Conservation (phyloP, 2,888 invertebrate species). For the Ophonus ardosiacus region DNA sequence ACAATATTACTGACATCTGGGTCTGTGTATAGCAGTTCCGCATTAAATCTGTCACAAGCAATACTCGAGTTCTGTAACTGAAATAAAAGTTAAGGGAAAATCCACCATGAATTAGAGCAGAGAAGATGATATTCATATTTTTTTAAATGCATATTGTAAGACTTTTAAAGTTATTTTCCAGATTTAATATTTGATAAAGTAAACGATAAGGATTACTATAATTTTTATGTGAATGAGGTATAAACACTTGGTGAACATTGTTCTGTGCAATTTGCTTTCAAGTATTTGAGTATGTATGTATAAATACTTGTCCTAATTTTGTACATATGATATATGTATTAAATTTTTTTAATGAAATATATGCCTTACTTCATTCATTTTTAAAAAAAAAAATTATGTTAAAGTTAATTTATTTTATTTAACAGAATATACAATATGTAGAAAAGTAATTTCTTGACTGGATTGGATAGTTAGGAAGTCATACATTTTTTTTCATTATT, state of each 20-base stretch:
- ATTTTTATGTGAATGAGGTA: neutral
- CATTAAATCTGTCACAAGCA: slow-evolving; percentile 30
- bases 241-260: neutral
- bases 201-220: neutral
- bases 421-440: too few relatives aligned
- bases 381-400: too few relatives aligned
- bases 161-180: neutral
- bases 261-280: slow-evolving; percentile 44
- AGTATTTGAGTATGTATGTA: slow-evolving; percentile 33
- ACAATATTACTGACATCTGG: slow-evolving; percentile 9
- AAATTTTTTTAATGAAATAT: slow-evolving; percentile 53
- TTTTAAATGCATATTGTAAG: slow-evolving; percentile 9
- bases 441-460: too few relatives aligned
- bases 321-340: slow-evolving; percentile 59
- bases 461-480: too few relatives aligned
- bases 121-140: slow-evolving; percentile 36
- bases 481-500: too few relatives aligned
- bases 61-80: slow-evolving; percentile 2
- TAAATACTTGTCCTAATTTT: slow-evolving; percentile 52
- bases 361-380: too few relatives aligned
- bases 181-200: neutral
- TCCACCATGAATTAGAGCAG: slow-evolving; percentile 28
- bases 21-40: slow-evolving; percentile 2
- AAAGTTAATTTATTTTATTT: too few relatives aligned
- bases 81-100: slow-evolving; percentile 9